A percentile compares a stretch with the other conserved stretches of the same genome.
phyloP scores from a whole-genome alignment of 2,888 invertebrate genomes.

The Trypoxylon attenuatum region DNA sequence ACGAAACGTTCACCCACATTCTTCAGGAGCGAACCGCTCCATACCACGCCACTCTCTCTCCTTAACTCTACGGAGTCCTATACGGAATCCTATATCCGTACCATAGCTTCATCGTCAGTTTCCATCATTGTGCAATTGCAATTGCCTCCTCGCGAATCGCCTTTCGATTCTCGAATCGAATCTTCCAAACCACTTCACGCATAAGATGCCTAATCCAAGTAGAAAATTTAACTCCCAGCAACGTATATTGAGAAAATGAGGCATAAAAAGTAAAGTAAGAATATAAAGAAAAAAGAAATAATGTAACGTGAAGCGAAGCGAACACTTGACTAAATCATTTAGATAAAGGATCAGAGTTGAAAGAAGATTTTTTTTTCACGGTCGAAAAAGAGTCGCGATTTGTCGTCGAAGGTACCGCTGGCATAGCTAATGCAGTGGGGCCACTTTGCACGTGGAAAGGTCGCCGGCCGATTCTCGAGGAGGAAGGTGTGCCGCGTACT shows the following conservation, averaged over 20 bases:
- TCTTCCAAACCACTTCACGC: neutral
- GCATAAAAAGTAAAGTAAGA: no score
- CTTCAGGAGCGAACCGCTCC: conserved; percentile 23
- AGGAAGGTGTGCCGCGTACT: conserved; percentile 24
- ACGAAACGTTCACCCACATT: conserved; percentile 44
- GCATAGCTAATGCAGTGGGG: no score
- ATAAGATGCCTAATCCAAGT: no score
- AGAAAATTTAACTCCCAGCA: no score
- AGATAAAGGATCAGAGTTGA: no score
- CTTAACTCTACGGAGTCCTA: neutral
- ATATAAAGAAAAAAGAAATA: no score
- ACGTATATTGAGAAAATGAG: no score
- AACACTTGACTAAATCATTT: no score
- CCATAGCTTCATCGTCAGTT: neutral
- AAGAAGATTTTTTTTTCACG: no score
- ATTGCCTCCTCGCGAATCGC: neutral
- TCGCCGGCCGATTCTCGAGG: conserved; percentile 26
- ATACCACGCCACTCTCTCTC: neutral
- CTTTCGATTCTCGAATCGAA: neutral
- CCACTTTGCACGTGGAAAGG: conserved; percentile 40
- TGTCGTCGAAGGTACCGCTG: no score
- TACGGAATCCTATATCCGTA: neutral
- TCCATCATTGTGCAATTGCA: conserved; percentile 17
- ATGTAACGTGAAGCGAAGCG: no score
- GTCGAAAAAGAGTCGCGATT: no score